phyloP scores from a whole-genome alignment of 2,888 invertebrate genomes.

The Halictus quadricinctus region DNA sequence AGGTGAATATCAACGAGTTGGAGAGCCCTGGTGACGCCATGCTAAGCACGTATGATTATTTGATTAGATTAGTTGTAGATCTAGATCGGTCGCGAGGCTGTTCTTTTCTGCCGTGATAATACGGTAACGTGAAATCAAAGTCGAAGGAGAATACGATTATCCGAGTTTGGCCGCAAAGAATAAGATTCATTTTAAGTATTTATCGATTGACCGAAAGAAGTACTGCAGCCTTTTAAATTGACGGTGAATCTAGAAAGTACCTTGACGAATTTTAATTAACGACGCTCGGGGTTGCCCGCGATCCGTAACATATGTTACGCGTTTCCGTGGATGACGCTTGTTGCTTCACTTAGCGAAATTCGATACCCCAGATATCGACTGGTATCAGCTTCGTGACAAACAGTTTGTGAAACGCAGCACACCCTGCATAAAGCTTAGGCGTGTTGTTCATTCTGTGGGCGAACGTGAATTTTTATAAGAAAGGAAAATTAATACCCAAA shows the following conservation, averaged over 20 bases:
- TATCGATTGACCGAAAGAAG: too few species aligned
- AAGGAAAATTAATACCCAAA: not conserved
- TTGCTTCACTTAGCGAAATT: not conserved
- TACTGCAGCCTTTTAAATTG: not conserved
- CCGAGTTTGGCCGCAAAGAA: not conserved
- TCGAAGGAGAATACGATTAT: not conserved
- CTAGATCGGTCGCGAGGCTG: not conserved
- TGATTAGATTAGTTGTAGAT: slow-evolving; percentile 10
- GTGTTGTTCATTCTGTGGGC: too few species aligned
- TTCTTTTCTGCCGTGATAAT: not conserved
- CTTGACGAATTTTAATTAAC: not conserved
- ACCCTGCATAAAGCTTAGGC: too few species aligned
- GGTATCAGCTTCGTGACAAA: not conserved
- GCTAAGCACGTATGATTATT: slow-evolving; percentile 38
- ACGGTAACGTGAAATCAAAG: not conserved
- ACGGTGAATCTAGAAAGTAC: not conserved
- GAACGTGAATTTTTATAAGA: too few species aligned
- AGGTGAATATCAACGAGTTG: slow-evolving; percentile 44
- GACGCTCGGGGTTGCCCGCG: not conserved
- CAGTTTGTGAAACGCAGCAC: not conserved
- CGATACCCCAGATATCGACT: not conserved
- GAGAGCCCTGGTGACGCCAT: slow-evolving; percentile 43
- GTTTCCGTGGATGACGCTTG: not conserved
- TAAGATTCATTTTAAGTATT: not conserved
- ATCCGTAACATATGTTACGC: not conserved